A percentile compares a stretch with the other conserved stretches of the same genome.
Conservation (phyloP, 2,113 vertebrate genomes). For the Epinephelus moara region DNA sequence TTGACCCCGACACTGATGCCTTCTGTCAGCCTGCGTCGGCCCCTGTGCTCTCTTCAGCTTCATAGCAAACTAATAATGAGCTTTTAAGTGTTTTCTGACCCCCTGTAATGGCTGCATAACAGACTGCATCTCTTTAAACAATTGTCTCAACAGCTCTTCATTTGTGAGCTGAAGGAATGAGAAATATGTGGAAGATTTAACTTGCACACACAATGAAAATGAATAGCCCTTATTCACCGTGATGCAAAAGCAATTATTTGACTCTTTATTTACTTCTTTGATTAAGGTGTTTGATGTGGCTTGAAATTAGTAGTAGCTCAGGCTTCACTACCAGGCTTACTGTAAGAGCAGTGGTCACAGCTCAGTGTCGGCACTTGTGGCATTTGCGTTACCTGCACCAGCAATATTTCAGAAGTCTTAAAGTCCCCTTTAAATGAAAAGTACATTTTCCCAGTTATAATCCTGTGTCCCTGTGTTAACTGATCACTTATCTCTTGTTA, state of each 20-base stretch:
- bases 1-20: constrained; percentile 82
- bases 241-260: constrained; percentile 44
- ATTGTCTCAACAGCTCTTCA: constrained; percentile 34
- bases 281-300: constrained; percentile 57
- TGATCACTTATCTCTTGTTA: too few species aligned
- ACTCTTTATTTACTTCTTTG: constrained; percentile 38
- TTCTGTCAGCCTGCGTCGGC: constrained; percentile 76
- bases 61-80: constrained; percentile 77
- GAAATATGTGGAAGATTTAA: constrained; percentile 39
- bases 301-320: constrained; percentile 48
- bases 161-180: not conserved
- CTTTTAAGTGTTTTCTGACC: constrained; percentile 68
- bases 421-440: not conserved
- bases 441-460: not conserved
- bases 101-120: constrained; percentile 35
- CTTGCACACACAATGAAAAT: not conserved
- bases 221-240: constrained; percentile 38
- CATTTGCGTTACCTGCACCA: not conserved
- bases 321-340: not conserved
- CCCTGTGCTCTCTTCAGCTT: constrained; percentile 39
- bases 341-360: constrained; percentile 5
- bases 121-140: constrained; percentile 67
- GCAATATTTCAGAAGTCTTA: not conserved
- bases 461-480: too few species aligned
- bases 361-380: not conserved